Evolutionary conservation across 2,888 invertebrate genomes (phyloP).

Genomic region (Lottia scabra): DNA sequence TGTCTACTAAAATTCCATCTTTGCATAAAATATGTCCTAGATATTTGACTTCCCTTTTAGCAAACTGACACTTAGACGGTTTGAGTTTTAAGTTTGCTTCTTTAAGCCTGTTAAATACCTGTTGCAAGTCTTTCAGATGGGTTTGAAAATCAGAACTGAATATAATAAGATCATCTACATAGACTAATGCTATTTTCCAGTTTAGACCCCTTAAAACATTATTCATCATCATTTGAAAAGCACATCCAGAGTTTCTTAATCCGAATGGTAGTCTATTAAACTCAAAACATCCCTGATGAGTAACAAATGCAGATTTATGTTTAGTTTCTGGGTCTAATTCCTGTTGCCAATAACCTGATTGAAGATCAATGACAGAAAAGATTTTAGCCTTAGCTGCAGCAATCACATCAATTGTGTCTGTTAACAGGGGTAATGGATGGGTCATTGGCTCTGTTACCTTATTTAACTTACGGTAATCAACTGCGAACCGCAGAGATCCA

Average conservation of each 20-base stretch:
- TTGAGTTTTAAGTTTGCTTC: constrained; percentile 10
- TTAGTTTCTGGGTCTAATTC: constrained; percentile 5
- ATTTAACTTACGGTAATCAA: no score
- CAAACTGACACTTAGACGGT: constrained; percentile 13
- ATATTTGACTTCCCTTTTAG: not conserved
- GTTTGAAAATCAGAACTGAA: constrained; percentile 12
- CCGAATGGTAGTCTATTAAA: constrained; percentile 12
- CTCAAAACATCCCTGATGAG: constrained; percentile 3
- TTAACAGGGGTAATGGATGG: no score
- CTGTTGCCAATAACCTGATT: constrained; percentile 10
- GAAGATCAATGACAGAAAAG: not conserved
- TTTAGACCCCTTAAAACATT: constrained; percentile 9
- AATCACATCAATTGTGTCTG: not conserved
- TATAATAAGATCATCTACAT: constrained; percentile 21
- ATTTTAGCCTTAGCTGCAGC: not conserved
- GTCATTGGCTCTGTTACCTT: no score
- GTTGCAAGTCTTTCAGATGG: constrained; percentile 12
- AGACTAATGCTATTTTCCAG: constrained; percentile 20
- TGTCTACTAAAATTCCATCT: not conserved
- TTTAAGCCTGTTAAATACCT: constrained; percentile 2
- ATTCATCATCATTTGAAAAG: constrained; percentile 9
- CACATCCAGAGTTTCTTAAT: not conserved
- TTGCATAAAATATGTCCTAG: not conserved
- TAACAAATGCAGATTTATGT: constrained; percentile 11
- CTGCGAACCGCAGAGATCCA: no score